phyloP scores from a whole-genome alignment of 1,140 invertebrate species.

The Zaprionus ghesquierei region DNA sequence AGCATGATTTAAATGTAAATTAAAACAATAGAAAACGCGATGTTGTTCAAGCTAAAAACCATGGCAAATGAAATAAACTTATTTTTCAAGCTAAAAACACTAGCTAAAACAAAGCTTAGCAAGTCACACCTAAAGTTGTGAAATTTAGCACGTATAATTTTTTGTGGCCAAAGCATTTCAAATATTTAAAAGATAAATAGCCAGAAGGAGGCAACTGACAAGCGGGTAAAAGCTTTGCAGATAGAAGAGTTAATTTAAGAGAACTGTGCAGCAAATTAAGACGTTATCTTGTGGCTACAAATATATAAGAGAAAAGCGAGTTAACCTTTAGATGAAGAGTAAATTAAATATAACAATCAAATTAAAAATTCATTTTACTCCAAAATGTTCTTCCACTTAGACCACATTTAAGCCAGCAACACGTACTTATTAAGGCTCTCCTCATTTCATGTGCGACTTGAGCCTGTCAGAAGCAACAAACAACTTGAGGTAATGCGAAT shows the following conservation, averaged over 20 bases:
- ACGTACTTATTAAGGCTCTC: conserved; percentile 4
- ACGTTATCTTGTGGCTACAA: not conserved
- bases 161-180: conserved; percentile 1
- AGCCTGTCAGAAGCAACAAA: conserved; percentile 10
- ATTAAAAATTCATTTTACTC: no score
- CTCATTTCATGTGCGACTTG: conserved; percentile 13
- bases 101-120: not conserved
- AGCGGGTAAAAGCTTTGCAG: not conserved
- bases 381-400: not conserved
- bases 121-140: not conserved
- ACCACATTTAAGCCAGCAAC: not conserved
- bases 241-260: not conserved
- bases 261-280: not conserved
- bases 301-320: not conserved
- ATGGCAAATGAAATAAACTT: no score
- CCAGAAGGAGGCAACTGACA: not conserved
- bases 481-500: conserved; percentile 22
- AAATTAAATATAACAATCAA: no score
- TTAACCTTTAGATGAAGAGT: not conserved
- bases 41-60: no score
- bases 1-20: not conserved
- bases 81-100: not conserved
- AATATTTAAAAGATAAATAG: conserved; percentile 1
- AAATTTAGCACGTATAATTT: conserved; percentile 21
- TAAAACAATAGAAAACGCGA: not conserved